Percentiles rank a stretch among this genome's conserved stretches.
phyloP scores from a whole-genome alignment of 1,140 invertebrate species.

The Homalodisca vitripennis region DNA sequence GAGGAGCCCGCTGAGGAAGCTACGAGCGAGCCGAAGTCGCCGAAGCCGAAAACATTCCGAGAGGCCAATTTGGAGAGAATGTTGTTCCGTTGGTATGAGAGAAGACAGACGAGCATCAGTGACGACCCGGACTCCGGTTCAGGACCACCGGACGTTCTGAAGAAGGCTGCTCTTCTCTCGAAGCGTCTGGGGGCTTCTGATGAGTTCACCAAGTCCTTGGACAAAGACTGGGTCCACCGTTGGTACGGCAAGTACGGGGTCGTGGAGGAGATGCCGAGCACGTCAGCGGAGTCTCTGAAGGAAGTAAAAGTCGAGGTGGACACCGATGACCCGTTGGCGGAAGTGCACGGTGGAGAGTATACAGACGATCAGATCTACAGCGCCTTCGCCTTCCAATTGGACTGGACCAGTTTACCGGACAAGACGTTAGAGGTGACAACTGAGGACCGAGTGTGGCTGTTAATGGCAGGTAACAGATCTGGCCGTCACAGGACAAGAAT shows the following conservation, averaged over 20 bases:
- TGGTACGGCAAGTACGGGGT: constrained; percentile 39
- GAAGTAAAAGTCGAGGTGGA: constrained; percentile 23
- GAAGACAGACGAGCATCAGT: constrained; percentile 25
- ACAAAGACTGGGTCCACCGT: constrained; percentile 36
- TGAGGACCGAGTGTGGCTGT: constrained; percentile 51
- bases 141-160: constrained; percentile 32
- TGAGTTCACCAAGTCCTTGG: constrained; percentile 22
- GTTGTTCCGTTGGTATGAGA: constrained; percentile 42
- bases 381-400: constrained; percentile 51
- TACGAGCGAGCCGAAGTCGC: background rate
- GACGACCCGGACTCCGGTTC: background rate
- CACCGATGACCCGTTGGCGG: constrained; percentile 10
- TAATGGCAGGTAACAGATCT: constrained; percentile 53
- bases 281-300: background rate
- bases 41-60: constrained; percentile 29
- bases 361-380: constrained; percentile 51
- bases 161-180: constrained; percentile 37
- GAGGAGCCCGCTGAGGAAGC: background rate
- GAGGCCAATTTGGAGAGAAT: constrained; percentile 41
- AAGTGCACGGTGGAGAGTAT: constrained; percentile 40
- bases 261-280: background rate
- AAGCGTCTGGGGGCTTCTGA: constrained; percentile 36
- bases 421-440: constrained; percentile 35
- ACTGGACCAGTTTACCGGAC: constrained; percentile 53
- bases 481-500: constrained; percentile 53